A percentile compares a stretch with the other conserved stretches of the same genome.
Conservation (phyloP, 2,797 vertebrate genomes). For the Potorous gilbertii region DNA sequence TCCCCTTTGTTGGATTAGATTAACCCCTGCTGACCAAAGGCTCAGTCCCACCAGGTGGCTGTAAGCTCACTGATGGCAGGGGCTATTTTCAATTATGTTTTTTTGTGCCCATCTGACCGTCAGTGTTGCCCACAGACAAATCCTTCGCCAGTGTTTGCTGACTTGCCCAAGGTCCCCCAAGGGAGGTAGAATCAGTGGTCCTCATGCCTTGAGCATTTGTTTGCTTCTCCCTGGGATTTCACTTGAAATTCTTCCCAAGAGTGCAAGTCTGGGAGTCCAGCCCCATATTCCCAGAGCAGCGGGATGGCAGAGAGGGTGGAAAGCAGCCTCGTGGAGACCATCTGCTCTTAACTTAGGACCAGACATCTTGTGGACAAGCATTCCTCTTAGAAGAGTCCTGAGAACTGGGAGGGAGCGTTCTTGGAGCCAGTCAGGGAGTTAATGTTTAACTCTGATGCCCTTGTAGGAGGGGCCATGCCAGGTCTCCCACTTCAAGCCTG, state of each 20-base stretch:
- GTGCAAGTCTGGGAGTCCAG: background rate
- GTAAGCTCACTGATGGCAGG: background rate
- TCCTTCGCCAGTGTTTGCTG: background rate
- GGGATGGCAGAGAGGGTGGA: background rate
- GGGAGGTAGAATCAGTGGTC: slow-evolving; percentile 67
- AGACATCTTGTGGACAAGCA: background rate
- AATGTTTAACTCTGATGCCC: background rate
- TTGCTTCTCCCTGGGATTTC: slow-evolving; percentile 76
- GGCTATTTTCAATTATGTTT: background rate
- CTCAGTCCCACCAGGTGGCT: background rate
- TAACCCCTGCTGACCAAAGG: background rate
- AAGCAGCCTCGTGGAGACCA: background rate
- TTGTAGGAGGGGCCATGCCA: background rate
- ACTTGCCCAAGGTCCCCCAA: background rate
- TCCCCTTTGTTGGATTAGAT: background rate
- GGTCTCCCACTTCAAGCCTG: background rate
- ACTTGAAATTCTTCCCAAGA: slow-evolving; percentile 23
- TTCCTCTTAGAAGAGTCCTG: background rate
- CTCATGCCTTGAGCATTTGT: too few relatives aligned
- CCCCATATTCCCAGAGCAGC: background rate
- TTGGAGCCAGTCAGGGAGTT: background rate
- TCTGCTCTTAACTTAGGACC: background rate
- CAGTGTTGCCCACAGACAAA: background rate
- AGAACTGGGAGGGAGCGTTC: background rate
- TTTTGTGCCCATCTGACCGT: background rate